Evolutionary conservation across 2,888 invertebrate genomes (phyloP).

Genomic region (Melinopterus prodromus): DNA sequence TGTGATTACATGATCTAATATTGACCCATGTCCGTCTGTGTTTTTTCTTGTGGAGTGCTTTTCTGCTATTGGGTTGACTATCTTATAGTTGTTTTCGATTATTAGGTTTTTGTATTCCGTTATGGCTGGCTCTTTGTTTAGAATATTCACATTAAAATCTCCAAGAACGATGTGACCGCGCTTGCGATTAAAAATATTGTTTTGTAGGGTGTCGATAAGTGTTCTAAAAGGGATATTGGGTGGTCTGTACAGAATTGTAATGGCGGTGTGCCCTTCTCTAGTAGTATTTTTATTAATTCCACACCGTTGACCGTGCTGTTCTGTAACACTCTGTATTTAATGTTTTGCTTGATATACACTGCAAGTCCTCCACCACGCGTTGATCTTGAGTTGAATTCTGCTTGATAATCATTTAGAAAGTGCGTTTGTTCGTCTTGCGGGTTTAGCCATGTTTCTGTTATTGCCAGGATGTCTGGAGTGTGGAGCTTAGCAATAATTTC

Average conservation of each 20-base stretch:
- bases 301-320: not conserved
- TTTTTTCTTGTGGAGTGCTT: not conserved
- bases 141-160: not conserved
- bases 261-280: not conserved
- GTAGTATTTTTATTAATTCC: conserved; percentile 14
- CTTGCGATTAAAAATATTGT: conserved; percentile 12
- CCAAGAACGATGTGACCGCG: not conserved
- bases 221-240: not conserved
- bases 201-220: conserved; percentile 1
- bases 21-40: not conserved
- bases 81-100: not conserved
- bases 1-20: not conserved
- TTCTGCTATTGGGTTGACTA: not conserved
- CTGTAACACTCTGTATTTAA: not conserved
- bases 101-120: not conserved
- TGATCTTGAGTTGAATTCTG: conserved; percentile 5
- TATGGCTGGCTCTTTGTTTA: not conserved
- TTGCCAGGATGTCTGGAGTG: conserved; percentile 7
- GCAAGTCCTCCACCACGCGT: conserved; percentile 16
- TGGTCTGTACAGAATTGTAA: not conserved
- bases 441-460: conserved; percentile 17
- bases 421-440: conserved; percentile 4
- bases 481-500: not conserved
- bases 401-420: conserved; percentile 4
- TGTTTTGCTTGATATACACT: conserved; percentile 7